Evolutionary conservation across 2,888 invertebrate species (phyloP).

Genomic region (Thumatha senex): DNA sequence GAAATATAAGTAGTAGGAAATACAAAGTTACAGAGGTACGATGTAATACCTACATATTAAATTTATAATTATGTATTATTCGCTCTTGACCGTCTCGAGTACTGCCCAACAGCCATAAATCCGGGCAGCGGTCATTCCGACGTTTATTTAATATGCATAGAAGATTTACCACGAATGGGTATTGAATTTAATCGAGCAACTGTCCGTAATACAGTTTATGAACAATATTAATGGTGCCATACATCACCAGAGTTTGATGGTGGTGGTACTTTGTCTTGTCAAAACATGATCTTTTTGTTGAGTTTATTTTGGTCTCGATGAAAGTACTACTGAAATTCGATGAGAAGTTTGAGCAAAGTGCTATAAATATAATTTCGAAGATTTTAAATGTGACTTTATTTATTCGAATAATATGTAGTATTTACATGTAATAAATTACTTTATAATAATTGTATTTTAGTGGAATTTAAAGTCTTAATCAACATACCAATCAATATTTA

Average conservation of each 20-base stretch:
- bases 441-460: too few relatives aligned
- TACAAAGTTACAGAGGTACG: too few relatives aligned
- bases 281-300: constrained; percentile 41
- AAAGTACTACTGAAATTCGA: constrained; percentile 12
- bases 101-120: constrained; percentile 66
- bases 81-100: constrained; percentile 34
- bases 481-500: too few relatives aligned
- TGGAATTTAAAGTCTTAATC: too few relatives aligned
- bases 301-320: constrained; percentile 29
- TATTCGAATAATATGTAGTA: neutral
- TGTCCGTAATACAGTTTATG: constrained; percentile 66
- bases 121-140: constrained; percentile 59
- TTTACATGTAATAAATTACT: neutral
- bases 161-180: constrained; percentile 75
- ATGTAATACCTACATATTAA: too few relatives aligned
- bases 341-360: neutral
- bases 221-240: constrained; percentile 56
- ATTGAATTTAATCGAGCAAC: constrained; percentile 76
- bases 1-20: too few relatives aligned
- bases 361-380: constrained; percentile 7
- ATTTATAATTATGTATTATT: too few relatives aligned
- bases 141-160: constrained; percentile 78
- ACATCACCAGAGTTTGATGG: constrained; percentile 41
- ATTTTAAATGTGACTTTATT: neutral
- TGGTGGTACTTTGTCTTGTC: constrained; percentile 47